Evolutionary conservation across 2,113 vertebrate species (phyloP).

Genomic region (Sardina pilchardus): DNA sequence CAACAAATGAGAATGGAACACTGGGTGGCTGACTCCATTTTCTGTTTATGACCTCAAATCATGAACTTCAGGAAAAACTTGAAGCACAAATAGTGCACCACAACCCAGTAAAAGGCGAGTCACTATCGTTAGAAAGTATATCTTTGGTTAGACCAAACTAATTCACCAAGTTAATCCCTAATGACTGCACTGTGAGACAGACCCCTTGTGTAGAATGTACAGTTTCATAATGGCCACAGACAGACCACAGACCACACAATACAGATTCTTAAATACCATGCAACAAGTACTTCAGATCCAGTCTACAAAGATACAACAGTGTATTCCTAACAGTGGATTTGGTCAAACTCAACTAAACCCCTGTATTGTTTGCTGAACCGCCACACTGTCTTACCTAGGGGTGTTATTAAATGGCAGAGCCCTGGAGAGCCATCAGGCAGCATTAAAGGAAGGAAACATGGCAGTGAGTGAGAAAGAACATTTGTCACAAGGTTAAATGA

Average conservation of each 20-base stretch:
- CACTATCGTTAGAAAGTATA: background rate
- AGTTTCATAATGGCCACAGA: background rate
- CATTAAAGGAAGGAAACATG: slow-evolving; percentile 37
- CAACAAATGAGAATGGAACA: too few species aligned
- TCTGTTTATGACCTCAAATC: background rate
- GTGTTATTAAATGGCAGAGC: slow-evolving; percentile 46
- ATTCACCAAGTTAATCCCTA: background rate
- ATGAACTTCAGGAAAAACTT: too few species aligned
- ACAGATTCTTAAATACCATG: background rate
- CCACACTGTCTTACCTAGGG: slow-evolving; percentile 42
- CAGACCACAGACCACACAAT: background rate
- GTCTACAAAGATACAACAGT: background rate
- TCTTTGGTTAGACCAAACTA: background rate
- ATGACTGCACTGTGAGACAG: background rate
- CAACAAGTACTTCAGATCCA: background rate
- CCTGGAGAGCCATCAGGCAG: slow-evolving; percentile 42
- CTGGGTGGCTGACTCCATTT: too few species aligned
- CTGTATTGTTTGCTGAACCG: background rate
- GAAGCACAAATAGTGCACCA: background rate
- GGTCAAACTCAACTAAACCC: background rate
- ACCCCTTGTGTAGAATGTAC: background rate
- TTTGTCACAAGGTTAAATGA: background rate
- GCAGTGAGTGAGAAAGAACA: slow-evolving; percentile 50
- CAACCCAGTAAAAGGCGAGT: background rate
- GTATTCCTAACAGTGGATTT: background rate